phyloP scores from a whole-genome alignment of 64 coral and sea anemone species.

The Catalaphyllia jardinei region DNA sequence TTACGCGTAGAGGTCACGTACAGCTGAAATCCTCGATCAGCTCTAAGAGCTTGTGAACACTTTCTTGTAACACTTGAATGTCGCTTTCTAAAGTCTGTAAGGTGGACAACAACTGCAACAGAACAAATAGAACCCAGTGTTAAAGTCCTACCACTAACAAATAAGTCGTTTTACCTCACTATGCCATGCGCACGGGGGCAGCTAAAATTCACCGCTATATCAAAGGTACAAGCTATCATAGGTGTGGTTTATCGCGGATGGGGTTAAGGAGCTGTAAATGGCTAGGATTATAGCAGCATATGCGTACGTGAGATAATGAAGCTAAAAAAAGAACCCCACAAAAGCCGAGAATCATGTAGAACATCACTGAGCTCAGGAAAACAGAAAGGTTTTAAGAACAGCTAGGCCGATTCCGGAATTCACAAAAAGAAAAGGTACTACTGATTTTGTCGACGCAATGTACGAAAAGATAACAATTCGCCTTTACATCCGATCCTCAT shows the following conservation, averaged over 20 bases:
- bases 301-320: slow-evolving; percentile 2
- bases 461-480: no score
- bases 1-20: slow-evolving; percentile 12
- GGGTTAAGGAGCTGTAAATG: not conserved
- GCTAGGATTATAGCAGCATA: not conserved
- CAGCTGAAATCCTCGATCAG: slow-evolving; percentile 78
- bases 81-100: slow-evolving; percentile 75
- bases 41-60: slow-evolving; percentile 86
- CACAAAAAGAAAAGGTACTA: no score
- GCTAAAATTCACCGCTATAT: no score
- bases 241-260: not conserved
- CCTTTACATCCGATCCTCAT: no score
- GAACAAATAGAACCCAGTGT: not conserved
- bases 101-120: slow-evolving; percentile 61
- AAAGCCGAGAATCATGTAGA: not conserved
- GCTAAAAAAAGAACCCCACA: not conserved
- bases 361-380: not conserved
- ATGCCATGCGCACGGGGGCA: not conserved
- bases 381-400: not conserved
- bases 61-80: slow-evolving; percentile 83
- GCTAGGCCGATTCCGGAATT: not conserved
- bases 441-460: no score
- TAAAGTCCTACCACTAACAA: not conserved
- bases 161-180: not conserved
- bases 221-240: not conserved